phyloP scores from a whole-genome alignment of 2,888 invertebrate genomes.

The Palloptera scutellata region DNA sequence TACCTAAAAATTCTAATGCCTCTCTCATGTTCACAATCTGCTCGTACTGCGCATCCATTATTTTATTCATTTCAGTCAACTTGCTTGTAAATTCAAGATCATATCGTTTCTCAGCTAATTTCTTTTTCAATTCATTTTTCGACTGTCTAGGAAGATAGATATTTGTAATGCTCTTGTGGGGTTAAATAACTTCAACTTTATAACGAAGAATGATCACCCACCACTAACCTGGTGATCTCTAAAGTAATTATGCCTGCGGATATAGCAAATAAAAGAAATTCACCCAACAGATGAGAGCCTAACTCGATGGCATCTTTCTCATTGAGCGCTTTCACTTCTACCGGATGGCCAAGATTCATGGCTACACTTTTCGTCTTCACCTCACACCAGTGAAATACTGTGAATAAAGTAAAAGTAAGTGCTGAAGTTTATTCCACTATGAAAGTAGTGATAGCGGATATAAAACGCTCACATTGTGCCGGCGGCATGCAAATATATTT shows the following conservation, averaged over 20 bases:
- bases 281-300: slow-evolving; percentile 21
- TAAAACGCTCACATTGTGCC: slow-evolving; percentile 77
- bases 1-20: too few species aligned
- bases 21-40: too few species aligned
- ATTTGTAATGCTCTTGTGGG: too few species aligned
- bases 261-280: slow-evolving; percentile 10
- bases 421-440: background rate
- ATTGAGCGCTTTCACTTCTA: slow-evolving; percentile 18
- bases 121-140: background rate
- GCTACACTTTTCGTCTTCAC: slow-evolving; percentile 10
- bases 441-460: too few species aligned
- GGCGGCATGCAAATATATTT: slow-evolving; percentile 93
- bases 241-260: background rate
- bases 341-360: slow-evolving; percentile 13
- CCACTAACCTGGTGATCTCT: slow-evolving; percentile 26
- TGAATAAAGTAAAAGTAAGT: slow-evolving; percentile 43
- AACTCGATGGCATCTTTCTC: slow-evolving; percentile 11
- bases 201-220: too few species aligned
- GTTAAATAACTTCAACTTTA: too few species aligned
- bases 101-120: too few species aligned
- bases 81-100: too few species aligned
- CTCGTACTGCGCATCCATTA: too few species aligned
- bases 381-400: slow-evolving; percentile 74
- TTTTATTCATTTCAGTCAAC: too few species aligned
- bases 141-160: background rate